phyloP scores from a whole-genome alignment of 1,140 invertebrate species.

The Himalopsyche phryganea region DNA sequence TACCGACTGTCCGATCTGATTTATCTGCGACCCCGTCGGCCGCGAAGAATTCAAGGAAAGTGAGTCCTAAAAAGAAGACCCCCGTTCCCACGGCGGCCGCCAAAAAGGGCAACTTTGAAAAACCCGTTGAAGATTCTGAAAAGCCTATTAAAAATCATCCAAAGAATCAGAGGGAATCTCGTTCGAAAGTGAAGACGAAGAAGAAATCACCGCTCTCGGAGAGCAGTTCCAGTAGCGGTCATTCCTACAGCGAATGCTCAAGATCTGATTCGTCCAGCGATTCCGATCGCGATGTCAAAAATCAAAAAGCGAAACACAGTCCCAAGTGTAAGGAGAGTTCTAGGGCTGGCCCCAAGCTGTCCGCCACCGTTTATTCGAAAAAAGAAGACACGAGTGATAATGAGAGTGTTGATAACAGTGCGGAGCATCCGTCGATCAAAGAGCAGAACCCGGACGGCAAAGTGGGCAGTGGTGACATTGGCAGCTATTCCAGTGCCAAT shows the following conservation, averaged over 20 bases:
- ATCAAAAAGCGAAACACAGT: constrained; percentile 6
- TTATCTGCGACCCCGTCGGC: background rate
- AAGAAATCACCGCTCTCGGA: constrained; percentile 21
- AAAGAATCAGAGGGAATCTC: constrained; percentile 5
- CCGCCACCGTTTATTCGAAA: constrained; percentile 35
- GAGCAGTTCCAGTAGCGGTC: constrained; percentile 22
- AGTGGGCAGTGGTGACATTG: background rate
- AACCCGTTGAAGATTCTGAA: constrained; percentile 17
- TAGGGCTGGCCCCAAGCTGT: constrained; percentile 35
- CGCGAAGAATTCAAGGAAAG: too few relatives aligned
- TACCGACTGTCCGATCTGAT: constrained; percentile 10
- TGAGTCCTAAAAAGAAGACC: constrained; percentile 17
- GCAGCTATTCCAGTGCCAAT: constrained; percentile 11
- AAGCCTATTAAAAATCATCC: constrained; percentile 9
- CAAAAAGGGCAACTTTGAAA: constrained; percentile 25
- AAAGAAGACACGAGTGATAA: background rate
- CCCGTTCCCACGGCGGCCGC: constrained; percentile 29
- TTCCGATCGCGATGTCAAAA: constrained; percentile 5
- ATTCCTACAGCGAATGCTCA: constrained; percentile 29
- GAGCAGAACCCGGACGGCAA: background rate
- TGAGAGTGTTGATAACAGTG: constrained; percentile 1
- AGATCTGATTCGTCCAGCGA: constrained; percentile 14
- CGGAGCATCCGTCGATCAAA: constrained; percentile 6
- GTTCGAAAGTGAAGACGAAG: constrained; percentile 25
- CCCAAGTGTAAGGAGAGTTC: constrained; percentile 1